Conservation (phyloP, 2,888 invertebrate species). For the Cephus pygmeus region DNA sequence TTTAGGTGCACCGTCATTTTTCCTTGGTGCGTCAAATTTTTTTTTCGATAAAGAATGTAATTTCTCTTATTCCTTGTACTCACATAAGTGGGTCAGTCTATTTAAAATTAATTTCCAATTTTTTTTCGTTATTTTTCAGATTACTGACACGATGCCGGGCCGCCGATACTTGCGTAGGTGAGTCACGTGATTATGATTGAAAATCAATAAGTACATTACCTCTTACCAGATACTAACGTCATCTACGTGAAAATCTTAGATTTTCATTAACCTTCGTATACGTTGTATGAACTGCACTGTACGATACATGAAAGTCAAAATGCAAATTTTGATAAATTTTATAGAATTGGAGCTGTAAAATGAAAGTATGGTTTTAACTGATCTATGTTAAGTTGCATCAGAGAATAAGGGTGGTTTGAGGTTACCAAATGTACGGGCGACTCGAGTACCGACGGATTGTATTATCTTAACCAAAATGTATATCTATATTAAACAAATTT, state of each 20-base stretch:
- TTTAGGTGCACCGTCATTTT: neutral
- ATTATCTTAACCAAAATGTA: neutral
- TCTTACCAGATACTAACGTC: neutral
- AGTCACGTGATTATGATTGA: constrained; percentile 28
- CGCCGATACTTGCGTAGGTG: constrained; percentile 45
- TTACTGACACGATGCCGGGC: constrained; percentile 47
- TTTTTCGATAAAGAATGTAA: neutral
- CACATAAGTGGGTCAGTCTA: neutral
- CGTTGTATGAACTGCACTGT: too few species aligned
- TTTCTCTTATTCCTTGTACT: neutral
- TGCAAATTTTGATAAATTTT: too few species aligned
- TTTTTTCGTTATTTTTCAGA: constrained; percentile 43
- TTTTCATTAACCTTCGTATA: too few species aligned
- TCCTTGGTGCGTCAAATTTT: neutral
- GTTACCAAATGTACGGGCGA: neutral
- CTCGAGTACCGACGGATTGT: neutral
- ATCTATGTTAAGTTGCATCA: neutral
- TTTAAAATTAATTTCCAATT: neutral
- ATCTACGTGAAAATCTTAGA: neutral
- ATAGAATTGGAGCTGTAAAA: too few species aligned
- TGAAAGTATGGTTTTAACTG: too few species aligned
- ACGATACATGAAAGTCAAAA: too few species aligned
- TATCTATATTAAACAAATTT: too few species aligned
- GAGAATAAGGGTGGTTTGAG: neutral
- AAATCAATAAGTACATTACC: neutral